Evolutionary conservation across 2,888 invertebrate genomes (phyloP), one percentile per base, ranked within the genome.

Genomic region (Heliconius aoede): DNA sequence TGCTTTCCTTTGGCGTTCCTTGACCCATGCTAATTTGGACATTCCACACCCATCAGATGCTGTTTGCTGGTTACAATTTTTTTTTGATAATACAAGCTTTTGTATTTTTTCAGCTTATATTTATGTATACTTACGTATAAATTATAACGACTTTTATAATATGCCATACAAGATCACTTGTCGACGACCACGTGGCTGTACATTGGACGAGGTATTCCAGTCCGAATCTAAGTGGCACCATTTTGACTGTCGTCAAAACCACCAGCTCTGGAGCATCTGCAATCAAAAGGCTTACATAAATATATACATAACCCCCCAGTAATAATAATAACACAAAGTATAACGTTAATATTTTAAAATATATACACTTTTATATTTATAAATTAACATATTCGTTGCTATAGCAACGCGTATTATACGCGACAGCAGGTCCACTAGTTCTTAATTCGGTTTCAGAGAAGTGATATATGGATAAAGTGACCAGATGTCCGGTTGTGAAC

Each of bases 201-300:
- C 98, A 98, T 82, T 96, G 96, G 0, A 96, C 96, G 85, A 96
- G 94, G 83, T 96, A 95, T 72, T 96, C 90, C 30, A 96, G 92
- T 58, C 95, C 92, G 78, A 95, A 95, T 4, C 94, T 91, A 1
- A 92, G 90, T 0, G 90, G 91, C 0, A 93, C 91, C 30, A 89
- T 86, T 79, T 93, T 92, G 51, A 92, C 90, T 0, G 96, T 95
- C 7, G 95, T 95, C 80, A 97, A 91, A 0, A 96, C 96, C 30
- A 97, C 91, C 82, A 97, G 91, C 86, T 98, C 97, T 0, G 97
- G 97, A 64, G 96, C 93, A 90, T 97, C 97, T 97, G 94, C 13
- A 72, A 69, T 21, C 11, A 30, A 30, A 55, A 69, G 36, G 11
- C 2, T 4, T 4, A 60, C 26, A 15, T 26, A 26, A 13, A 24